Base-by-base conservation (phyloP, 2,888 invertebrate genomes). In the Protodeltote pygarga region DNA sequence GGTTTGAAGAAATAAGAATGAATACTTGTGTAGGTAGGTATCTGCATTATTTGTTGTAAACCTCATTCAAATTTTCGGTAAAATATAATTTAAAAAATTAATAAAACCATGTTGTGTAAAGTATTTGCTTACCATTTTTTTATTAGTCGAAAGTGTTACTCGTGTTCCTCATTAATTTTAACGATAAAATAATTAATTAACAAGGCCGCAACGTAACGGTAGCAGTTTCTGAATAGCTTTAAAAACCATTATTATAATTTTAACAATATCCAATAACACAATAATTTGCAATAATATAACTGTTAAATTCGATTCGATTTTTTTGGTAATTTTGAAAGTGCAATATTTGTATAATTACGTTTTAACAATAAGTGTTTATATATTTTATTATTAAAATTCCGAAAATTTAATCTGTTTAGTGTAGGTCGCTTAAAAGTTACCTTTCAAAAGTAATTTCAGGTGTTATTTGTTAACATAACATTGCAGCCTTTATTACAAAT, bases 151-250 rank as follows among this genome's bases (percentile, higher is more conserved):
- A 44, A 27, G 29, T 53, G 33, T 34, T 37, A 27, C 44, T 3
- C 6, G 3, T 10, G 9, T 8, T 40, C 29, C 13, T 15, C 21
- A 47, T 34, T 20, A 54, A 38, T 45, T 38, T 52, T 34, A 24
- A 45, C 42, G 40, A 50, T 48, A n/a, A n/a, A n/a, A n/a, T n/a
- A 46, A 37, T 60, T 51, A 42, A 48, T 32, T 52, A 45, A 51
- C 14, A n/a, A 5, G 55, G 28, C 47, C 45, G 50, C n/a, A 35
- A 47, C 44, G 35, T 55, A 55, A 53, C 42, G 24, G 50, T 41
- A 19, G 14, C 15, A 3, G 24, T 32, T 42, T 29, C 8, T 4
- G 31, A 20, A 9, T 29, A 16, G 28, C 10, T 5, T 29, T 39
- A 29, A 31, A 29, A 39, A 29, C 28, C 19, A 14, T 44, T 20